Evolutionary conservation across 1,140 invertebrate genomes (phyloP), one percentile per base, ranked within the genome.

Genomic region (Sitophilus oryzae): DNA sequence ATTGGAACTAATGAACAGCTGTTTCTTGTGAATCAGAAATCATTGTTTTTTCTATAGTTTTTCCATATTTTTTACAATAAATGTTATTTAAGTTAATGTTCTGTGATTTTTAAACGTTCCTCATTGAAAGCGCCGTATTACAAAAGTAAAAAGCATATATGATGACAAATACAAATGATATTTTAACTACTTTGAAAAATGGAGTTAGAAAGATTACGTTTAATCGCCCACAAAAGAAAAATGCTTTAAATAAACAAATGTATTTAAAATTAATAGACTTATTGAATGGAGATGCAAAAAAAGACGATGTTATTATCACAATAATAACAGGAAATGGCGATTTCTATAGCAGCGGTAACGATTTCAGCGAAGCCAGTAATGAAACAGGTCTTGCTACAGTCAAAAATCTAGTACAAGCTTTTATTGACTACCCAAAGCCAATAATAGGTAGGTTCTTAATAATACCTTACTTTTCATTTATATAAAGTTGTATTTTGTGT

Each of bases 401-500:
- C 8, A 62, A 63, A 52, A 71, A 81, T 23, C 91, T 91, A 73
- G 78, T 96, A 9, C 75, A 79, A 58, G 75, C 86, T 2, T 84
- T 95, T 60, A 93, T 98, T 58, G 79, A 82, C 54, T 95, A 90
- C 69, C 87, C 91, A 0, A 98, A 98, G 73, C 77, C 94, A 15
- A 67, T 98, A 36, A 79, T 97, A 56, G 53, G 53, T 49, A 43
- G 25, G n/a, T n/a, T n/a, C n/a, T n/a, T n/a, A n/a, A n/a, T n/a
- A n/a, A n/a, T n/a, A n/a, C n/a, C n/a, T n/a, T n/a, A n/a, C n/a
- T n/a, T n/a, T n/a, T n/a, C n/a, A n/a, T n/a, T n/a, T n/a, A n/a
- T n/a, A n/a, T n/a, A n/a, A n/a, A n/a, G n/a, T n/a, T n/a, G n/a
- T n/a, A 14, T 18, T 22, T 22, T 23, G 30, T 55, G 11, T 35